These are phyloP conservation scores for Drosophila gunungcola DNA, from an alignment of 1,140 invertebrate species.

Conservation along the genomic window DNA sequence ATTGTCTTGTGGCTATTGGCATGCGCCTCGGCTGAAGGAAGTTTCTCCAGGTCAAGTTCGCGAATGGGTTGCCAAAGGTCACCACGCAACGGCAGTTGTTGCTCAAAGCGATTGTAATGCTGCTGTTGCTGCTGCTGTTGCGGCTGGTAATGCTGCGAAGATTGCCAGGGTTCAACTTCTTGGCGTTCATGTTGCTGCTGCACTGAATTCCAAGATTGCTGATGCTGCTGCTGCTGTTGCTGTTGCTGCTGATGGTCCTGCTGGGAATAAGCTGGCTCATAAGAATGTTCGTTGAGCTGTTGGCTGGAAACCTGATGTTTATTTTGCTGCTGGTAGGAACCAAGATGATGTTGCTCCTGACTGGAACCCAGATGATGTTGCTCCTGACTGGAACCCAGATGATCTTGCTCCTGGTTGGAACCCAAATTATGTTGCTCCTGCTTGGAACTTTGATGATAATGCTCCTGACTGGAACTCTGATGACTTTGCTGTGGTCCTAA, in stretches of 20 bases:
- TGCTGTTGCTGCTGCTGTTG: conserved; percentile 13
- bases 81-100: not conserved
- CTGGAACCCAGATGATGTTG: not conserved
- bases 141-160: not conserved
- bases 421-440: not conserved
- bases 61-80: conserved; percentile 21
- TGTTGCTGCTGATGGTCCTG: not conserved
- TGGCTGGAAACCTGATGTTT: not conserved
- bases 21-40: conserved; percentile 33
- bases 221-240: not conserved
- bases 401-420: not conserved
- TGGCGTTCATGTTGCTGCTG: conserved; percentile 1
- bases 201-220: conserved; percentile 1
- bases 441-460: not conserved
- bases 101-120: not conserved
- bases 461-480: not conserved
- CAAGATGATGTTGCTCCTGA: not conserved
- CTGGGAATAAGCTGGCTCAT: not conserved
- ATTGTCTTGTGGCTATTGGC: conserved; percentile 40
- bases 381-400: not conserved
- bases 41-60: conserved; percentile 19
- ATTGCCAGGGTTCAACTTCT: conserved; percentile 9
- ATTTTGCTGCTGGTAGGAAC: not conserved
- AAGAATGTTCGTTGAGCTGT: conserved; percentile 5
- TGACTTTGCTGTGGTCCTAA: not conserved